Base-by-base conservation (phyloP, 2,888 invertebrate species). In the Trachelus stipa region DNA sequence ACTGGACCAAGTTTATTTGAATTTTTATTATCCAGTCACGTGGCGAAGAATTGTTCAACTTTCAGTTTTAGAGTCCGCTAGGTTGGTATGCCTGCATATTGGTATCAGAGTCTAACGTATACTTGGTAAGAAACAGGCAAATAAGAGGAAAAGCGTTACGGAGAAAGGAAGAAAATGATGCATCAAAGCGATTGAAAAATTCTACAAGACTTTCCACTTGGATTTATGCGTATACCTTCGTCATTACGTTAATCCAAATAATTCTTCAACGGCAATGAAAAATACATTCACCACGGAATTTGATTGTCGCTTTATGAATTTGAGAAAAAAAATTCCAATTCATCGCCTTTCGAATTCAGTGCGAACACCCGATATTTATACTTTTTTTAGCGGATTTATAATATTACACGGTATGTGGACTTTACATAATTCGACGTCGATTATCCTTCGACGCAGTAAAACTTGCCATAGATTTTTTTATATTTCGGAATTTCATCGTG, bases 401-500 rank as follows among this genome's bases (percentile, higher is more conserved):
- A 15, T 33, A 1, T 71, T 30, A 71, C 31, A 30, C 30, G 30
- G 31, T 71, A 71, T 11, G 12, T 30, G 6, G 71, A 71, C 71
- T 31, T 34, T 31, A 31, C 71, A 34, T 34, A 31, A 71, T 71
- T 6, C 34, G 9, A 34, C 15, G 31, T 3, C 12, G 34, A 33
- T 30, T 34, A 71, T 71, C 30, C 30, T 33, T 31, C 71, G 23
- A 30, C 30, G 23, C 11, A 30, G 31, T 71, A 71, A 71, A 33
- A 30, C 11, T 33, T 71, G 56, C 23, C 23, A 9, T 23, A 23
- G 9, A 9, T 56, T 23, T 56, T 56, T 9, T 23, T 56, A 15
- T 23, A 23, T 56, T 71, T 34, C 71, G 71, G 71, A 71, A 71
- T 71, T 71, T 34, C 33, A 33, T 31, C 71, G 71, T 31, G 71